These are phyloP conservation scores for Napeogenes inachia DNA, from an alignment of 2,888 invertebrate species.

Conservation along the genomic window DNA sequence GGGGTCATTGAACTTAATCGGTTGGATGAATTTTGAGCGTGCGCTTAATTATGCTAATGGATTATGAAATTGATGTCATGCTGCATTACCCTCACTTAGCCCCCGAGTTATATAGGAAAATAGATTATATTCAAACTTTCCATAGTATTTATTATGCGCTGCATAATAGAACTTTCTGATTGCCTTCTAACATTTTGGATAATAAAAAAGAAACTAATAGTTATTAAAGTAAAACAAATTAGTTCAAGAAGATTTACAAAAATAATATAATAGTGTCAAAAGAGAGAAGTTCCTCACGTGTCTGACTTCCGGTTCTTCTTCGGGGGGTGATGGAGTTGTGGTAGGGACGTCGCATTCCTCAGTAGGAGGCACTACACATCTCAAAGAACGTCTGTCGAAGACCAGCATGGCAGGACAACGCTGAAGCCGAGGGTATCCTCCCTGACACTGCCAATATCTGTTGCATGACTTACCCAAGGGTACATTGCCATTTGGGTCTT, in stretches of 20 bases:
- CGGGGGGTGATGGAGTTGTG: conserved; percentile 81
- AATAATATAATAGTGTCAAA: neutral
- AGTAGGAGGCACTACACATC: conserved; percentile 93
- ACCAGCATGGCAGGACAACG: conserved; percentile 94
- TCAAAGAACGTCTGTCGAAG: conserved; percentile 87
- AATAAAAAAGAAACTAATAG: no score
- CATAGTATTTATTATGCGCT: no score
- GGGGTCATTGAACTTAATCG: conserved; percentile 11
- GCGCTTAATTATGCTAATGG: conserved; percentile 21
- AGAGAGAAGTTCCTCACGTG: conserved; percentile 40
- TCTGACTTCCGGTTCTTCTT: conserved; percentile 68
- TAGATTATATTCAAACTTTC: no score
- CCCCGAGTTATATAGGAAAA: neutral
- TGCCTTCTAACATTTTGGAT: no score
- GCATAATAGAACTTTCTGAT: no score
- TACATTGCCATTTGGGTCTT: conserved; percentile 93
- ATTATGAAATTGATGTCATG: conserved; percentile 11
- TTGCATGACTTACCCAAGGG: conserved; percentile 95
- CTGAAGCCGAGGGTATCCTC: conserved; percentile 93
- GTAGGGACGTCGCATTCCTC: conserved; percentile 92
- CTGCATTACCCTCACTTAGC: neutral
- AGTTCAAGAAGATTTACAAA: neutral
- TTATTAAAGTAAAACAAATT: no score
- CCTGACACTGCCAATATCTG: conserved; percentile 96
- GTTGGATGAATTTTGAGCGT: conserved; percentile 21